These are phyloP conservation scores for Platyura marginata DNA, from an alignment of 1,140 invertebrate genomes.

Conservation along the genomic window DNA sequence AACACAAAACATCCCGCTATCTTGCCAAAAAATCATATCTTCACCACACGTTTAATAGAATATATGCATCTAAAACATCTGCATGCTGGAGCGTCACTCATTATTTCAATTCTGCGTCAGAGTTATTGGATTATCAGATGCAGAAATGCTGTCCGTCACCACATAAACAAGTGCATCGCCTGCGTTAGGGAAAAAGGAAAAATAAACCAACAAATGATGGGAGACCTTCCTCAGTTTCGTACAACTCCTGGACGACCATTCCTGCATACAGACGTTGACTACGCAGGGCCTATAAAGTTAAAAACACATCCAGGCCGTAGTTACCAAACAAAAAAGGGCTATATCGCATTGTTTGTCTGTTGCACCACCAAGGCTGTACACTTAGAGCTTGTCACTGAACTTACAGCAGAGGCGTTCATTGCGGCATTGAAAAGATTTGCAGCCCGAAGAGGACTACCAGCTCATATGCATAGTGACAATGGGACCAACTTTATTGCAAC, in stretches of 20 bases:
- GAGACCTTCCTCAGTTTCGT: constrained; percentile 14
- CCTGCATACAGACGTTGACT: constrained; percentile 20
- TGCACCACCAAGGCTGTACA: constrained; percentile 18
- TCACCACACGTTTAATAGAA: constrained; percentile 10
- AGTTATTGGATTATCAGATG: constrained; percentile 10
- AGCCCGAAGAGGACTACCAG: constrained; percentile 8
- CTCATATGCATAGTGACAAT: constrained; percentile 13
- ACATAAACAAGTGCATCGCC: constrained; percentile 5
- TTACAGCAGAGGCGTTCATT: constrained; percentile 15
- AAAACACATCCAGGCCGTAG: constrained; percentile 5
- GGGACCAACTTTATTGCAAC: constrained; percentile 19
- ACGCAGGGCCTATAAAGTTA: constrained; percentile 17
- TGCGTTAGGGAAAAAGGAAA: constrained; percentile 8
- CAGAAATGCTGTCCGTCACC: constrained; percentile 4
- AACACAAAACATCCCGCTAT: constrained; percentile 8
- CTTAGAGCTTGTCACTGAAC: constrained; percentile 18
- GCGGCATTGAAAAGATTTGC: constrained; percentile 15
- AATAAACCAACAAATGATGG: constrained; percentile 12
- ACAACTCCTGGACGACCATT: constrained; percentile 15
- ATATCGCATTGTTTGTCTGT: constrained; percentile 11
- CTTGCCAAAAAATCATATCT: constrained; percentile 4
- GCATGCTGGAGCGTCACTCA: constrained; percentile 7
- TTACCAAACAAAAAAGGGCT: constrained; percentile 8
- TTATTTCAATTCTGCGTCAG: constrained; percentile 5
- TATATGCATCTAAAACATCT: constrained; percentile 9